phyloP scores from a whole-genome alignment of 2,888 invertebrate species.

The Pheosia tremula region DNA sequence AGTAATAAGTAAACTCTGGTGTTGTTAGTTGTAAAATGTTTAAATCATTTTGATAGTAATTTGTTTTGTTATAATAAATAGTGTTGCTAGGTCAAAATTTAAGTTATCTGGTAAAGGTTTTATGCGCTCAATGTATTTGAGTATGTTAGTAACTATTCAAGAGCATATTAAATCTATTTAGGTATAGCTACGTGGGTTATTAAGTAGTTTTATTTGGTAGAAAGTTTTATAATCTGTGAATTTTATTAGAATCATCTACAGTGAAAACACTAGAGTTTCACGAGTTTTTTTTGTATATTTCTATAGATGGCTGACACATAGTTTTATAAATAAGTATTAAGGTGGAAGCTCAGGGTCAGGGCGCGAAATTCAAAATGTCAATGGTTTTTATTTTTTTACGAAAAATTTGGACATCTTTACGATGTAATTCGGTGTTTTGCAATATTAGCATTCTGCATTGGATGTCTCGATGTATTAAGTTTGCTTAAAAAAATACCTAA shows the following conservation, averaged over 20 bases:
- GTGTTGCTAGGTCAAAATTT: too few species aligned
- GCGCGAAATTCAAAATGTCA: too few species aligned
- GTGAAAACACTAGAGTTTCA: neutral
- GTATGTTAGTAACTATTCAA: constrained; percentile 7
- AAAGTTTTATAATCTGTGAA: constrained; percentile 13
- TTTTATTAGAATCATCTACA: constrained; percentile 11
- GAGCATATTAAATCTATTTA: constrained; percentile 20
- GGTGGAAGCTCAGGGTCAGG: too few species aligned
- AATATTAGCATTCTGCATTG: too few species aligned
- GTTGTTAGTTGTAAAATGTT: constrained; percentile 11
- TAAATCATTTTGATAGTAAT: too few species aligned
- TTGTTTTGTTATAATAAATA: too few species aligned
- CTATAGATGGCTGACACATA: neutral
- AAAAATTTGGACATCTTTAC: too few species aligned
- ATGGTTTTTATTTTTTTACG: too few species aligned
- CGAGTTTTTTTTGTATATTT: neutral
- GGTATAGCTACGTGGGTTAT: constrained; percentile 6
- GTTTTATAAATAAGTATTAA: too few species aligned
- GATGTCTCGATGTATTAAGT: too few species aligned
- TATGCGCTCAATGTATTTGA: constrained; percentile 19
- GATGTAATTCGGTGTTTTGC: too few species aligned
- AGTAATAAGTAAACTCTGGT: constrained; percentile 10
- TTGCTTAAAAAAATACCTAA: too few species aligned
- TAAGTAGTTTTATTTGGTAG: constrained; percentile 22
- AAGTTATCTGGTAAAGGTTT: constrained; percentile 25